A percentile compares a stretch with the other conserved stretches of the same genome.
These are phyloP conservation scores for Chymomyza amoena DNA, from an alignment of 2,888 invertebrate genomes.

Conservation along the genomic window DNA sequence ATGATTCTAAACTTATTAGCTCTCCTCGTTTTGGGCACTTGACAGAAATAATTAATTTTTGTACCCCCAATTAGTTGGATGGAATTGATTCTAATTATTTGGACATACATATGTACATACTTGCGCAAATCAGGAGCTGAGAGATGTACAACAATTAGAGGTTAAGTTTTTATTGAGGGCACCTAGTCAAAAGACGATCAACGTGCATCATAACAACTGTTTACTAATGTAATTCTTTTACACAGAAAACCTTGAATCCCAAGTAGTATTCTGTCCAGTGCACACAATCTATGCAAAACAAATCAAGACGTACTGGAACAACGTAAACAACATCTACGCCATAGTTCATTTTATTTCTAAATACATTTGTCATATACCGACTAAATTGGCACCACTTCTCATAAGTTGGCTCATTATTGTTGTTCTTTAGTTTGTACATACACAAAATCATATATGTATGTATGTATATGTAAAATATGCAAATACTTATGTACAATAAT, in stretches of 20 bases:
- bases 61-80: too few relatives aligned
- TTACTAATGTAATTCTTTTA: not conserved
- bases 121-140: too few relatives aligned
- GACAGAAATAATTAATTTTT: too few relatives aligned
- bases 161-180: too few relatives aligned
- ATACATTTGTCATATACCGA: not conserved
- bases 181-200: too few relatives aligned
- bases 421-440: not conserved
- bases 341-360: not conserved
- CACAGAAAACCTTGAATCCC: not conserved
- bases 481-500: not conserved
- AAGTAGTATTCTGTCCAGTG: not conserved
- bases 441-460: not conserved
- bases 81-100: too few relatives aligned
- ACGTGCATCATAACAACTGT: too few relatives aligned
- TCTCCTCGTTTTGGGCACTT: too few relatives aligned
- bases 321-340: not conserved
- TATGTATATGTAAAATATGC: not conserved
- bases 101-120: too few relatives aligned
- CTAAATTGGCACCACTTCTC: not conserved
- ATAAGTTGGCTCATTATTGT: not conserved
- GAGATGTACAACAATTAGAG: too few relatives aligned
- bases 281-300: too few relatives aligned
- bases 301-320: not conserved
- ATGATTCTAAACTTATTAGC: too few relatives aligned